Base-by-base conservation (phyloP, 2,888 invertebrate species). In the Pelosia muscerda region DNA sequence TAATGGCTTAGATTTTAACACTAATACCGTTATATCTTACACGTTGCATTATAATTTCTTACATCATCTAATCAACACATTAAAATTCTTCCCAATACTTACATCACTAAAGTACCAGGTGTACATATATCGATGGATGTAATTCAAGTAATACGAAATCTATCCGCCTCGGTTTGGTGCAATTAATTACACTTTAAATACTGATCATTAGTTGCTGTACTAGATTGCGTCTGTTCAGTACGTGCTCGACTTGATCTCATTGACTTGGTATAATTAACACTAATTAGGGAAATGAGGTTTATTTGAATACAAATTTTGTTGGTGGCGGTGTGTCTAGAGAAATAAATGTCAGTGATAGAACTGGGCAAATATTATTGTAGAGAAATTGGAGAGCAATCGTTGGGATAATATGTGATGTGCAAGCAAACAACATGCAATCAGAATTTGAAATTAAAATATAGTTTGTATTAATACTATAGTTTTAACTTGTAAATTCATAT, bases 141-240 rank as follows among this genome's bases (percentile, higher is more conserved):
- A 57, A 15, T 54, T 58, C 38, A 73, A 61, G 77, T 69, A 56
- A 71, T 69, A 57, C 60, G 26, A 73, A 76, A 76, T 74, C 72
- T 58, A 71, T 66, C 25, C 69, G 68, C 79, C 65, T 79, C 59
- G 73, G 73, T 79, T 75, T 66, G 54, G 64, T 63, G 65, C 69
- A 74, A 75, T 77, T 81, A 81, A 77, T 77, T 79, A 65, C 80
- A 72, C 55, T 68, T 81, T 77, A 79, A 79, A 79, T 79, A 56
- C 70, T 71, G 66, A 73, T 72, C 81, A 77, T 75, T 81, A 75
- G 74, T 55, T 57, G 6, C 19, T 75, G 74, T 66, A 75, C 71
- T 59, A 78, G 78, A 80, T 75, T 73, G 72, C 68, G 55, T 63
- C 28, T 56, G 68, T 34, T 63, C 63, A 69, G 62, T 58, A 68